These are phyloP conservation scores for Onchidella celtica DNA, from an alignment of 2,888 invertebrate species.

Conservation along the genomic window DNA sequence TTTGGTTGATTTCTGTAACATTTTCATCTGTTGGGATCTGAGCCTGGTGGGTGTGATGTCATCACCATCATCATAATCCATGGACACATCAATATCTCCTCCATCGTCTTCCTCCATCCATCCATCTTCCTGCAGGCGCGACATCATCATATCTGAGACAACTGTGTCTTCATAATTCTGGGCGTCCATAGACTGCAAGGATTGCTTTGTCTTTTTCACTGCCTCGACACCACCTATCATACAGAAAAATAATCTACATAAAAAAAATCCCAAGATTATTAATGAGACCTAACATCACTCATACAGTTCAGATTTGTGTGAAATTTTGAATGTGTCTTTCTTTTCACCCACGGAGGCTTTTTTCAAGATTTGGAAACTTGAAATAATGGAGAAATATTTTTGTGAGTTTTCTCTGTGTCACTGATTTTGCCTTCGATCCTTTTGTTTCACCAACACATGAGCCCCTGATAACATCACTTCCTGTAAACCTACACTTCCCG, in stretches of 20 bases:
- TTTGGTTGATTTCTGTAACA: background rate
- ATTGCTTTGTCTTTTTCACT: slow-evolving; percentile 1
- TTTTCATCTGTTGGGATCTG: background rate
- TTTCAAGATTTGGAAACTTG: too few species aligned
- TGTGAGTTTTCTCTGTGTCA: too few species aligned
- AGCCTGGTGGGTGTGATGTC: background rate
- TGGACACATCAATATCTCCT: background rate
- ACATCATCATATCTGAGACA: slow-evolving; percentile 26
- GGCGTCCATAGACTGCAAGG: background rate
- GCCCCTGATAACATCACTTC: too few species aligned
- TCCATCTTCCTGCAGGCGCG: slow-evolving; percentile 35
- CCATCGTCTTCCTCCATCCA: slow-evolving; percentile 21
- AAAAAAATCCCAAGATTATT: background rate
- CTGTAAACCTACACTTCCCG: too few species aligned
- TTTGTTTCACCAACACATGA: too few species aligned
- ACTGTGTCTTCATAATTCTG: slow-evolving; percentile 1
- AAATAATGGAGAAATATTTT: too few species aligned
- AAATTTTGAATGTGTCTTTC: too few species aligned
- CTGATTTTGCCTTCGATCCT: too few species aligned
- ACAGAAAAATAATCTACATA: background rate
- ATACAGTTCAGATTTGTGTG: too few species aligned
- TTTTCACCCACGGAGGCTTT: too few species aligned
- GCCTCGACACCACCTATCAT: slow-evolving; percentile 30
- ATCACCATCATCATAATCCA: slow-evolving; percentile 15
- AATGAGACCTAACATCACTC: too few species aligned